phyloP scores from a whole-genome alignment of 2,888 invertebrate species.

The Pristionchus maxplancki region DNA sequence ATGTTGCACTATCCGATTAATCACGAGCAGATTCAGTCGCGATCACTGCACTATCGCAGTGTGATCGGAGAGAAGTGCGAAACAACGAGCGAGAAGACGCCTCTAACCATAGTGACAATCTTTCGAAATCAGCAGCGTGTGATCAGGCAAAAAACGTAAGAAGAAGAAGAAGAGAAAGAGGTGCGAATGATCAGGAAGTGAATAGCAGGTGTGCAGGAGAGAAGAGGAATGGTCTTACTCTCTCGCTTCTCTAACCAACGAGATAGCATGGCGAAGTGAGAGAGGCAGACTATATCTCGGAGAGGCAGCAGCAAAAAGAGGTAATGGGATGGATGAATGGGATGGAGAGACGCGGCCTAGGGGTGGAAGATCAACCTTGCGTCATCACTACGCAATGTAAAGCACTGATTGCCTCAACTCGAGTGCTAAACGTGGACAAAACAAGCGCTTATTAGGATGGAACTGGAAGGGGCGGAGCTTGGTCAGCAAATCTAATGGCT shows the following conservation, averaged over 20 bases:
- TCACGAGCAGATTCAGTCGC: not conserved
- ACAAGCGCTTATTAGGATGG: not conserved
- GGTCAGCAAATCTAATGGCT: not conserved
- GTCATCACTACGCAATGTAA: not conserved
- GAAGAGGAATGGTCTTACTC: not conserved
- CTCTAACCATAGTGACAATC: too few species aligned
- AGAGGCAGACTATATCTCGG: not conserved
- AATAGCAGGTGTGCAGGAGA: constrained; percentile 33
- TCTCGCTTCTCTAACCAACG: too few species aligned
- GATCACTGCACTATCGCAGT: not conserved
- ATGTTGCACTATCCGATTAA: not conserved
- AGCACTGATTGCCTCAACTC: not conserved
- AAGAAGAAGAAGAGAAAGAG: constrained; percentile 16
- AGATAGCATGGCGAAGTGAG: too few species aligned
- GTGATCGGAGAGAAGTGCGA: not conserved
- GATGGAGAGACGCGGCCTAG: not conserved
- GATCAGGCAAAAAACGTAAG: not conserved
- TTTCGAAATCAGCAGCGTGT: too few species aligned
- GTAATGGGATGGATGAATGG: constrained; percentile 19
- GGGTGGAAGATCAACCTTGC: constrained; percentile 28
- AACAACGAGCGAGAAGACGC: not conserved
- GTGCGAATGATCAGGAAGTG: constrained; percentile 11
- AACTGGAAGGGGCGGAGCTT: not conserved
- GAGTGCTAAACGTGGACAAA: not conserved
- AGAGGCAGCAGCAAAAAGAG: constrained; percentile 15